These are phyloP conservation scores for Xestobium rufovillosum DNA, from an alignment of 2,888 invertebrate species.

Conservation along the genomic window DNA sequence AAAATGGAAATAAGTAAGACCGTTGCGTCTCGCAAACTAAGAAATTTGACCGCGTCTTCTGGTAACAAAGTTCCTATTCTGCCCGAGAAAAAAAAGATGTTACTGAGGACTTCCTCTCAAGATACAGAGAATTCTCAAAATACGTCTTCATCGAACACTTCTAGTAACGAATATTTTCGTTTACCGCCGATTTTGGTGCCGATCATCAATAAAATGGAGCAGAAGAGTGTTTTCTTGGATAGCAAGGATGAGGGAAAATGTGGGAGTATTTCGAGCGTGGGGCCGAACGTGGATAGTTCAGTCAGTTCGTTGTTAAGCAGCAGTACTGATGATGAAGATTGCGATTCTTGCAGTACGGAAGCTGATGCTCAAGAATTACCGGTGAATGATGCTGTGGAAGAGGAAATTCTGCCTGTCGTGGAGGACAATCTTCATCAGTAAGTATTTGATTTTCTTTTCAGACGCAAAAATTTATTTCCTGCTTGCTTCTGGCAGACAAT, in stretches of 20 bases:
- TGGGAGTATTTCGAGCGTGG: constrained; percentile 62
- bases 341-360: constrained; percentile 18
- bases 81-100: constrained; percentile 46
- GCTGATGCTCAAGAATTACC: constrained; percentile 4
- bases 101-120: constrained; percentile 42
- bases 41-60: constrained; percentile 11
- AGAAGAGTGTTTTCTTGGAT: constrained; percentile 25
- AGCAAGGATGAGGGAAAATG: constrained; percentile 35
- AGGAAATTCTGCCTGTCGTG: no score
- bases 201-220: constrained; percentile 57
- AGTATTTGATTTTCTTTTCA: no score
- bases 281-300: constrained; percentile 60
- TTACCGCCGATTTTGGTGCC: constrained; percentile 66
- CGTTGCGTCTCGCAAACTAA: constrained; percentile 15
- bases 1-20: constrained; percentile 9
- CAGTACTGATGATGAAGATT: constrained; percentile 23
- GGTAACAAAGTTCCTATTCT: constrained; percentile 40
- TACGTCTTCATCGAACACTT: constrained; percentile 44
- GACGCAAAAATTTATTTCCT: no score
- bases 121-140: constrained; percentile 56
- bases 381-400: no score
- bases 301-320: constrained; percentile 41
- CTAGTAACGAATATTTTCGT: constrained; percentile 51
- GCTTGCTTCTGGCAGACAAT: no score
- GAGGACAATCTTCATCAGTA: no score